These are phyloP conservation scores for Cyprinodon brontotheroides DNA, from an alignment of 2,113 vertebrate genomes.

Conservation along the genomic window DNA sequence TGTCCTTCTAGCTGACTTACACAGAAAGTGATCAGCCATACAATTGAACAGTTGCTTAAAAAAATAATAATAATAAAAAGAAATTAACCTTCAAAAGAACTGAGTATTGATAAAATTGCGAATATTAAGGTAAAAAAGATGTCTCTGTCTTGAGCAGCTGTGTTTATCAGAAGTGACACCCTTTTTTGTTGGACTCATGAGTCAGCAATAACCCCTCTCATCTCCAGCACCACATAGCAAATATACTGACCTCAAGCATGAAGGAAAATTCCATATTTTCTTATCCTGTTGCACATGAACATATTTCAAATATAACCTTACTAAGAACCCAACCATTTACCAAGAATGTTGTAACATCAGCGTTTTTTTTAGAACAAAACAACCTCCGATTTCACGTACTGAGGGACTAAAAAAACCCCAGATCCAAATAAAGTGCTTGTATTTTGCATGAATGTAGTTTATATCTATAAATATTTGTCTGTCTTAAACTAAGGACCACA, in stretches of 20 bases:
- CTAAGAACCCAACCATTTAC: constrained; percentile 10
- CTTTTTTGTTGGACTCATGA: constrained; percentile 31
- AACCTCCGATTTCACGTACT: constrained; percentile 26
- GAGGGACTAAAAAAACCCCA: not conserved
- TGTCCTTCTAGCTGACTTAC: too few species aligned
- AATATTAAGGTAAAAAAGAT: not conserved
- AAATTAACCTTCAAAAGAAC: too few species aligned
- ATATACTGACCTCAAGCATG: constrained; percentile 19
- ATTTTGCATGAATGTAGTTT: constrained; percentile 1
- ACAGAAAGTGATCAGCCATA: too few species aligned
- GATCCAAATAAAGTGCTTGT: constrained; percentile 19
- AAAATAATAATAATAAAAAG: too few species aligned
- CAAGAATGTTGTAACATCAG: constrained; percentile 16
- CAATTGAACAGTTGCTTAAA: too few species aligned
- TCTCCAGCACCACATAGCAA: constrained; percentile 21
- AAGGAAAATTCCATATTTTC: constrained; percentile 3
- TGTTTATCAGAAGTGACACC: constrained; percentile 23
- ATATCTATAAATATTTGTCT: constrained; percentile 49
- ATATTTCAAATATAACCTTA: constrained; percentile 20
- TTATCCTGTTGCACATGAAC: constrained; percentile 8
- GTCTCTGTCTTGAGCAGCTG: constrained; percentile 16
- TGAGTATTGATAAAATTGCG: not conserved
- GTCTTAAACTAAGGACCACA: constrained; percentile 20
- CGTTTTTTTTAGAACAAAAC: constrained; percentile 38
- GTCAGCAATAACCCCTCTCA: constrained; percentile 32